phyloP scores from a whole-genome alignment of 2,888 invertebrate genomes.

The Xylota segnis region DNA sequence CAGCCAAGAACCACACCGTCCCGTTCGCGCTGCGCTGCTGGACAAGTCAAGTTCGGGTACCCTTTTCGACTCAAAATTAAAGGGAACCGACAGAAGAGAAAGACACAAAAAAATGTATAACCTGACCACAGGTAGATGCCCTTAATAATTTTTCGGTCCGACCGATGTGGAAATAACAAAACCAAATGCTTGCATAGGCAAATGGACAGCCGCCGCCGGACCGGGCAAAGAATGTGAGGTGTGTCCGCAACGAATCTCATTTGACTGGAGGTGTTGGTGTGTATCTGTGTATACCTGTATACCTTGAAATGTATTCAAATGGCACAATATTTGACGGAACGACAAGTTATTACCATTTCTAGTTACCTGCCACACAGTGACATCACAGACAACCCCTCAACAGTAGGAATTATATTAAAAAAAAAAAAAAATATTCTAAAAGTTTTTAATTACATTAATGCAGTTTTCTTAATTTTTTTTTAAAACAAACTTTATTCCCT shows the following conservation, averaged over 20 bases:
- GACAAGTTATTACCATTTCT: neutral
- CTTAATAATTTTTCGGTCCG: slow-evolving; percentile 21
- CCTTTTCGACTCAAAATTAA: slow-evolving; percentile 28
- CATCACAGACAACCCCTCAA: neutral
- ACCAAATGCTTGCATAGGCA: slow-evolving; percentile 29
- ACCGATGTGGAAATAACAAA: slow-evolving; percentile 19
- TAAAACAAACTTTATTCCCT: neutral
- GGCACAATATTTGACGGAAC: neutral
- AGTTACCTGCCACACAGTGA: neutral
- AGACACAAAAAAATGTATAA: slow-evolving; percentile 33
- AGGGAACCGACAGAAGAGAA: slow-evolving; percentile 20
- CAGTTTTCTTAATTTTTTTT: neutral
- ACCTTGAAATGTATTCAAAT: too few species aligned
- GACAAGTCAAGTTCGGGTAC: slow-evolving; percentile 37
- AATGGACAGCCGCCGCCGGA: neutral
- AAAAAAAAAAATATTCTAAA: too few species aligned
- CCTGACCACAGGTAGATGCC: slow-evolving; percentile 54
- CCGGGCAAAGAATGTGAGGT: slow-evolving; percentile 40
- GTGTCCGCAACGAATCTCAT: slow-evolving; percentile 58
- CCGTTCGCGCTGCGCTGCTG: slow-evolving; percentile 9
- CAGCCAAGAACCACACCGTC: slow-evolving; percentile 45
- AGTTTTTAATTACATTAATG: neutral
- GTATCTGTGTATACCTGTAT: neutral
- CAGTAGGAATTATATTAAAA: neutral
- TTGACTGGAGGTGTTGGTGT: slow-evolving; percentile 29